Evolutionary conservation across 1,140 invertebrate species (phyloP).

Genomic region (Cataglyphis hispanica): DNA sequence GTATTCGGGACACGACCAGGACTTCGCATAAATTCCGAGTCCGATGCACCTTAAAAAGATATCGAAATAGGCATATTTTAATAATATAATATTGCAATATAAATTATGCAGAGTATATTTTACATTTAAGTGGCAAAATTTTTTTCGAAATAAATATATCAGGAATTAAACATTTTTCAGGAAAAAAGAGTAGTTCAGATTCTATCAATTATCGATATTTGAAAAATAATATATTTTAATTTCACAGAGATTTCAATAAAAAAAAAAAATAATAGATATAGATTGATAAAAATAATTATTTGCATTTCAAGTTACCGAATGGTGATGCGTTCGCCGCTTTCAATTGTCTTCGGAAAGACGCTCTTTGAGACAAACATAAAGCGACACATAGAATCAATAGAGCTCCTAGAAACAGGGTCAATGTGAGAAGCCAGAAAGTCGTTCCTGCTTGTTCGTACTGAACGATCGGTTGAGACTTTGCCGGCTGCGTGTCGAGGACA

Average conservation of each 20-base stretch:
- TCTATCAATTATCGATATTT: neutral
- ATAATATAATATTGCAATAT: neutral
- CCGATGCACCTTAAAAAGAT: constrained; percentile 85
- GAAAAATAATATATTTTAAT: neutral
- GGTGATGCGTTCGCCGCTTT: constrained; percentile 97
- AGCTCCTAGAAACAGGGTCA: constrained; percentile 92
- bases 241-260: neutral
- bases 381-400: constrained; percentile 92
- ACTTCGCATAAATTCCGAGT: constrained; percentile 91
- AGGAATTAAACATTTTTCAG: neutral
- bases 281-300: neutral
- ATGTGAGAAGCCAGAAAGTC: constrained; percentile 92
- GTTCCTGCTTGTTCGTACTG: constrained; percentile 85
- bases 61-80: neutral
- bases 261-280: neutral
- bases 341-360: constrained; percentile 94
- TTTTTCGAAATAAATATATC: neutral
- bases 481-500: constrained; percentile 95
- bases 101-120: neutral
- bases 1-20: constrained; percentile 95
- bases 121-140: neutral
- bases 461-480: constrained; percentile 90
- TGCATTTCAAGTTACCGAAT: constrained; percentile 89
- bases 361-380: constrained; percentile 93
- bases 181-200: neutral